These are phyloP conservation scores for Typhlomys cinereus DNA, from an alignment of 2,113 vertebrate species.

Conservation along the genomic window DNA sequence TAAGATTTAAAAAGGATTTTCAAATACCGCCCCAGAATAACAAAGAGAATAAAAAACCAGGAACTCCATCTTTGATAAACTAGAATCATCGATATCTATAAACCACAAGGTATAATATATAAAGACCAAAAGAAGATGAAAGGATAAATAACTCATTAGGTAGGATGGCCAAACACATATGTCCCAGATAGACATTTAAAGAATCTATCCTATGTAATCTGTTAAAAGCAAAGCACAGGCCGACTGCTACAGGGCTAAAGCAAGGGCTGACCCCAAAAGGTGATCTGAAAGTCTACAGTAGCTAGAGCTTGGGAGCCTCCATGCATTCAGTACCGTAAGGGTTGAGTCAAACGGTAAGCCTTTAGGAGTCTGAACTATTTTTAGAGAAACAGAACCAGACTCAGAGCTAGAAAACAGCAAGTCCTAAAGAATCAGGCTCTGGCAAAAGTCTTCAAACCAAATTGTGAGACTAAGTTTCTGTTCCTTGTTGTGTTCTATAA, in stretches of 20 bases:
- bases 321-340: not conserved
- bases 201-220: not conserved
- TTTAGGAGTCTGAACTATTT: not conserved
- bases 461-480: conserved; percentile 10
- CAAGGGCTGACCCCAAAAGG: not conserved
- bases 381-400: not conserved
- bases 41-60: not conserved
- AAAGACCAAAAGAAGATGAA: not conserved
- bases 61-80: conserved; percentile 9
- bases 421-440: not conserved
- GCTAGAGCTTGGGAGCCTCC: not conserved
- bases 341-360: not conserved
- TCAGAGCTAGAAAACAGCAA: no score
- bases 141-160: conserved; percentile 42
- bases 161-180: not conserved
- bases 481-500: not conserved
- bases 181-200: not conserved
- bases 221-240: not conserved
- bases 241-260: not conserved
- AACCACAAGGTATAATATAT: not conserved
- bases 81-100: not conserved
- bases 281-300: not conserved
- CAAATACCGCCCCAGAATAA: not conserved
- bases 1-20: conserved; percentile 12
- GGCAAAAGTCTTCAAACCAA: not conserved